phyloP scores from a whole-genome alignment of 1,140 invertebrate genomes.

The Macrobrachium nipponense region DNA sequence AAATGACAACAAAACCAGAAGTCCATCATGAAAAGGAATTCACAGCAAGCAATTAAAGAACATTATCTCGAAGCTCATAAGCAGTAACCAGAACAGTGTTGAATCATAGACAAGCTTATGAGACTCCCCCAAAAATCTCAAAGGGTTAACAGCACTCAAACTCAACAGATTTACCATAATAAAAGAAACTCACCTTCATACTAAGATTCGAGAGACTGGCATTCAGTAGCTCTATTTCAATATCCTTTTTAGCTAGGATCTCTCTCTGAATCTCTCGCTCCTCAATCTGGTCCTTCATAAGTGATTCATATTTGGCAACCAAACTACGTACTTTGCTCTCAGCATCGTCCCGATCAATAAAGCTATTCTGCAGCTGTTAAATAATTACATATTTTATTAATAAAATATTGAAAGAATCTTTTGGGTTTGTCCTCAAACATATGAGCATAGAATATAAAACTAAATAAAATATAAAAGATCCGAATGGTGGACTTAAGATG shows the following conservation, averaged over 20 bases:
- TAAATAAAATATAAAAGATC: too few species aligned
- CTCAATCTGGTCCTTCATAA: slow-evolving; percentile 26
- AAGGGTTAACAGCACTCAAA: background rate
- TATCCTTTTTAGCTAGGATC: slow-evolving; percentile 42
- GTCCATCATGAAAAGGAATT: too few species aligned
- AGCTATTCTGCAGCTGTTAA: slow-evolving; percentile 30
- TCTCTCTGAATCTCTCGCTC: slow-evolving; percentile 28
- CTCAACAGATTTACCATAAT: background rate
- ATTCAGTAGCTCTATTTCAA: slow-evolving; percentile 55
- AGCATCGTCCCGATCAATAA: slow-evolving; percentile 1
- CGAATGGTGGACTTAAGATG: too few species aligned
- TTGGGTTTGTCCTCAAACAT: too few species aligned
- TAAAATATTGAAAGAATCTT: background rate
- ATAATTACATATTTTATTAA: background rate
- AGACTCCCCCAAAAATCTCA: too few species aligned
- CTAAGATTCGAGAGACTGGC: slow-evolving; percentile 44
- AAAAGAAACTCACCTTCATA: slow-evolving; percentile 26
- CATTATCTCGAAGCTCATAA: too few species aligned
- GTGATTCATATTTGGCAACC: slow-evolving; percentile 34
- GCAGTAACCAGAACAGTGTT: too few species aligned
- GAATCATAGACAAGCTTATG: too few species aligned
- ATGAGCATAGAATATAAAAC: too few species aligned
- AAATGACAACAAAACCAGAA: too few species aligned
- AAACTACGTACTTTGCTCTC: slow-evolving; percentile 33
- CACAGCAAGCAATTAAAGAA: too few species aligned